Percentiles rank a stretch among this genome's conserved stretches.
These are phyloP conservation scores for Zosterops japonicus DNA, from an alignment of 2,113 vertebrate genomes.

Conservation along the genomic window DNA sequence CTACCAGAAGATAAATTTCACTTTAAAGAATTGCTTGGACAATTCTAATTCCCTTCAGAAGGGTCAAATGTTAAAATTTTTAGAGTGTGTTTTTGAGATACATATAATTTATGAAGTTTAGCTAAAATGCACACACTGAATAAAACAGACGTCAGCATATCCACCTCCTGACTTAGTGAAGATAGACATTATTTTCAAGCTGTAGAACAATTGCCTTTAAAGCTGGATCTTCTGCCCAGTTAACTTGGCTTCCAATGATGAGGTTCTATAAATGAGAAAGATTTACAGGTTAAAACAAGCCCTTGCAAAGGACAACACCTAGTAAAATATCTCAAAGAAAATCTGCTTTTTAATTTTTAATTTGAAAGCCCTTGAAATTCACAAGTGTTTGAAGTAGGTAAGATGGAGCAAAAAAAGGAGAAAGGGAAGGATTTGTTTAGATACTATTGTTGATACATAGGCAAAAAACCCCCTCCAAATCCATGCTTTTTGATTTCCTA, in stretches of 20 bases:
- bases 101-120: neutral
- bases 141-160: neutral
- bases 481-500: neutral
- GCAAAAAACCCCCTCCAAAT: neutral
- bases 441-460: neutral
- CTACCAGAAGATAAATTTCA: neutral
- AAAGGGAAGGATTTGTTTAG: neutral
- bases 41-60: neutral
- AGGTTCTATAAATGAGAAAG: constrained; percentile 62
- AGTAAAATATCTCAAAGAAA: neutral
- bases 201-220: constrained; percentile 67
- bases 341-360: neutral
- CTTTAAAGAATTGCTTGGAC: neutral
- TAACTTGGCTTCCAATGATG: constrained; percentile 68
- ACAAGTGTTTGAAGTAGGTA: neutral
- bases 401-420: neutral
- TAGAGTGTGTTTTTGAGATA: accelerated
- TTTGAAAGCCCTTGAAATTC: neutral
- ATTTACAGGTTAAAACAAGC: neutral
- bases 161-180: neutral
- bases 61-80: neutral
- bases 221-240: constrained; percentile 75
- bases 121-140: accelerated
- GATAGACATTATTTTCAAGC: constrained; percentile 58
- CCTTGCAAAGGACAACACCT: neutral